Percentiles rank a stretch among this genome's conserved stretches.
These are phyloP conservation scores for Hippocampus mohnikei DNA, from an alignment of 2,113 vertebrate species.

Conservation along the genomic window DNA sequence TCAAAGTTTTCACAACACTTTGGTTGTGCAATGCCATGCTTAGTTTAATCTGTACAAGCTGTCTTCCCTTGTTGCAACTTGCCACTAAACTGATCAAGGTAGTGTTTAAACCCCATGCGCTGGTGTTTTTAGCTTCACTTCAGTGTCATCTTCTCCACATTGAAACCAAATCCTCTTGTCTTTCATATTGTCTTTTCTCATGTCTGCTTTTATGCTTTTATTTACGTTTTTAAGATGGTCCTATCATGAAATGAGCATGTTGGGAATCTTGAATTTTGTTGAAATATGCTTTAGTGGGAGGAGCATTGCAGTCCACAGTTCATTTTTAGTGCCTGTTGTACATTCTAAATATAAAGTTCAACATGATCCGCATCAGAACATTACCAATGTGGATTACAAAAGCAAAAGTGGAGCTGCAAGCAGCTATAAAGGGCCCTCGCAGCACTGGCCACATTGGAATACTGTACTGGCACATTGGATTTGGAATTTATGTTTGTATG, in stretches of 20 bases:
- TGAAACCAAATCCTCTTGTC: background rate
- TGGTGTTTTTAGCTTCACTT: slow-evolving; percentile 10
- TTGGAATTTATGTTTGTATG: too few relatives aligned
- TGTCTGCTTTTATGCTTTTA: background rate
- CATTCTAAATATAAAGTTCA: background rate
- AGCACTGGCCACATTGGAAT: too few relatives aligned
- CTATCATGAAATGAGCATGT: too few relatives aligned
- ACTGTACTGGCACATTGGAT: too few relatives aligned
- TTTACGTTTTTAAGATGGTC: background rate
- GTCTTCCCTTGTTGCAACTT: slow-evolving; percentile 27
- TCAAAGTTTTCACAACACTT: background rate
- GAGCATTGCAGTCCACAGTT: background rate
- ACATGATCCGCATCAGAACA: background rate
- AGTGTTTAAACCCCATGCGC: slow-evolving; percentile 12
- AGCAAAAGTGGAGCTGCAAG: too few relatives aligned
- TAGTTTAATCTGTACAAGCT: background rate
- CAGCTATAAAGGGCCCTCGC: too few relatives aligned
- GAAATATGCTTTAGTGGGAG: background rate
- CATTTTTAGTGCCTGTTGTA: background rate
- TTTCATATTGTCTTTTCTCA: background rate
- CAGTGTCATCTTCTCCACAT: slow-evolving; percentile 13
- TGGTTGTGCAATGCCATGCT: slow-evolving; percentile 2
- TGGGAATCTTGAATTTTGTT: background rate
- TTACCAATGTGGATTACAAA: background rate
- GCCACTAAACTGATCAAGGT: slow-evolving; percentile 8